phyloP scores from a whole-genome alignment of 1,140 invertebrate species.

The Drosophila ercepeae region DNA sequence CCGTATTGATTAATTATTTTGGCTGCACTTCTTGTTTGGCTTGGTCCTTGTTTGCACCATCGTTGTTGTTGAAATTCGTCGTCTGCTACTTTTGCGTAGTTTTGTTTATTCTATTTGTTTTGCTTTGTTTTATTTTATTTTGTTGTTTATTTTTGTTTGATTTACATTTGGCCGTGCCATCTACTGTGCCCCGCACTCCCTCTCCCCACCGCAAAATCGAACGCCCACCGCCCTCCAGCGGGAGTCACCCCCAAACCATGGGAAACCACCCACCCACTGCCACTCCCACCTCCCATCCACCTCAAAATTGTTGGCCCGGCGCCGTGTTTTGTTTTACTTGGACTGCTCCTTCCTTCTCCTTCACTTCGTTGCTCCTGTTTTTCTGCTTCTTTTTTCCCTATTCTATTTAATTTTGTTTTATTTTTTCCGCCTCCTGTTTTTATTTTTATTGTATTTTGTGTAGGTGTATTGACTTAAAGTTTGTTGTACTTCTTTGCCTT shows the following conservation, averaged over 20 bases:
- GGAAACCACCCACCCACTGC: conserved; percentile 1
- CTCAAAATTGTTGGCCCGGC: conserved; percentile 52
- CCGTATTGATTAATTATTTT: conserved; percentile 1
- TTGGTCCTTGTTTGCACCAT: conserved; percentile 63
- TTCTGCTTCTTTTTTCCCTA: conserved; percentile 51
- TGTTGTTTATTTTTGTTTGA: conserved; percentile 73
- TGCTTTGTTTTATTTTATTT: conserved; percentile 67
- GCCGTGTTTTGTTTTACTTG: conserved; percentile 70
- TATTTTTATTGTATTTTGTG: conserved; percentile 49
- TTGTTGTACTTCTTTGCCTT: conserved; percentile 76
- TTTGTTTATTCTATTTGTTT: conserved; percentile 80
- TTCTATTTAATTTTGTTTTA: conserved; percentile 34
- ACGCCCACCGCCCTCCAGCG: not conserved
- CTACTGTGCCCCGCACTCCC: not conserved
- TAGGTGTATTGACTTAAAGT: conserved; percentile 80
- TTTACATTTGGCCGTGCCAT: conserved; percentile 65
- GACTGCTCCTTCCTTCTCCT: conserved; percentile 18
- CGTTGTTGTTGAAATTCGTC: conserved; percentile 35
- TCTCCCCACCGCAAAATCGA: not conserved
- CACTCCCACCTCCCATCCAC: conserved; percentile 15
- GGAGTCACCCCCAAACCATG: not conserved
- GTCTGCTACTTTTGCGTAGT: conserved; percentile 73
- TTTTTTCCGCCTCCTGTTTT: conserved; percentile 4
- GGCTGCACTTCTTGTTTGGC: conserved; percentile 42
- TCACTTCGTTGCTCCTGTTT: conserved; percentile 10